These are phyloP conservation scores for Taeniopygia guttata DNA, from an alignment of 2,797 vertebrate genomes.

Conservation along the genomic window DNA sequence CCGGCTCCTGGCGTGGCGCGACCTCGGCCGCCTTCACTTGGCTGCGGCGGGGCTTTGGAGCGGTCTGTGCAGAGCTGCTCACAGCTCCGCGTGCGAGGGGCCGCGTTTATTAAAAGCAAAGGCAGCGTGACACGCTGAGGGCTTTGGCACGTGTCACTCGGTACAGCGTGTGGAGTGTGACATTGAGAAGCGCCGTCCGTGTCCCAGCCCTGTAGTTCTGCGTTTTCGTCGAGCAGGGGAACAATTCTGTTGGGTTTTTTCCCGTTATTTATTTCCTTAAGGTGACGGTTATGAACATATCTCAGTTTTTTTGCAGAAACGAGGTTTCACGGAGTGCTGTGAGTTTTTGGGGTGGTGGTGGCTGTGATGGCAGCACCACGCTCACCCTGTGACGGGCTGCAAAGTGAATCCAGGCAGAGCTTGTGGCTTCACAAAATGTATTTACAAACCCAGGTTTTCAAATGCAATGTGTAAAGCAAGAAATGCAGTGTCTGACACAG, in stretches of 20 bases:
- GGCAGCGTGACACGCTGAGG: neutral
- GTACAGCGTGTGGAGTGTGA: neutral
- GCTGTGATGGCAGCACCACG: neutral
- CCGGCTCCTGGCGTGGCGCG: neutral
- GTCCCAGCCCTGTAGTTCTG: neutral
- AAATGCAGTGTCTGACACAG: neutral
- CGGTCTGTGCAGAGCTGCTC: neutral
- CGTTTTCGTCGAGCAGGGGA: neutral
- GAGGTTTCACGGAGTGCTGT: accelerated
- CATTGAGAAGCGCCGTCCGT: neutral
- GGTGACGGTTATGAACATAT: accelerated
- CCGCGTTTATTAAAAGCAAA: neutral
- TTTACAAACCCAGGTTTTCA: neutral
- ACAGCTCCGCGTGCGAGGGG: neutral
- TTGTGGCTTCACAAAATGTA: neutral
- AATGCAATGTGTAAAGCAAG: accelerated
- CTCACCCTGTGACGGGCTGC: neutral
- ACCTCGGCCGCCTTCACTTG: neutral
- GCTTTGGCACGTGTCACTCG: neutral
- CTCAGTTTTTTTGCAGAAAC: neutral
- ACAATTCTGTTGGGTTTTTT: neutral
- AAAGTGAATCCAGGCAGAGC: accelerated
- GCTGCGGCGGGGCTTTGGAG: neutral
- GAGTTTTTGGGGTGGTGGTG: neutral
- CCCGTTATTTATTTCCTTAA: neutral